A percentile compares a stretch with the other conserved stretches of the same genome.
These are phyloP conservation scores for Prionailurus bengalensis DNA, from an alignment of 2,113 vertebrate genomes.

Conservation along the genomic window DNA sequence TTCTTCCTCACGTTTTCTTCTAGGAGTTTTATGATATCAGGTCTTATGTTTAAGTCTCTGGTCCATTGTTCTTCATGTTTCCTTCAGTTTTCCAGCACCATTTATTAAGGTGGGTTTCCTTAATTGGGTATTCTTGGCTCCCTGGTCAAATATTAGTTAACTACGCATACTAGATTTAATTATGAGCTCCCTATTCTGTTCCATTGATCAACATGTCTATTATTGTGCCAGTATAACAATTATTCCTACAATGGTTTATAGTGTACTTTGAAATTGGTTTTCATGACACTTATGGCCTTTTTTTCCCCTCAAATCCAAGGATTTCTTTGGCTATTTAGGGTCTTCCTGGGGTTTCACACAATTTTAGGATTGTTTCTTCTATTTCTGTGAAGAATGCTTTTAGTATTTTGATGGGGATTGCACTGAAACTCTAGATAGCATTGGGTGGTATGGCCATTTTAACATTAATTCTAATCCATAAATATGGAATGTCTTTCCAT, in stretches of 20 bases:
- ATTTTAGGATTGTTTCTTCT: neutral
- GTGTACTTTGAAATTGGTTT: neutral
- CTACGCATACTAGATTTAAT: neutral
- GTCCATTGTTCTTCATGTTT: neutral
- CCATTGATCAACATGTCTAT: neutral
- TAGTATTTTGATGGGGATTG: neutral
- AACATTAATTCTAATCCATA: neutral
- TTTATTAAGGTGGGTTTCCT: neutral
- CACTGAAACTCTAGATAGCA: neutral
- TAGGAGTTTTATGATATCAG: neutral
- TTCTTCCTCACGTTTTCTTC: neutral
- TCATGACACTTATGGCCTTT: neutral
- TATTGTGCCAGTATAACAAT: neutral
- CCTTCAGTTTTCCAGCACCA: neutral
- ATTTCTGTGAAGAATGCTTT: neutral
- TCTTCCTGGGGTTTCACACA: neutral
- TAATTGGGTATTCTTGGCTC: neutral
- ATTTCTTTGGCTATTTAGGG: neutral
- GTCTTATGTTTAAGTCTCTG: neutral
- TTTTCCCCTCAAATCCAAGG: neutral
- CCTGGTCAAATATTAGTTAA: neutral
- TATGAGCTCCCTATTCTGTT: neutral
- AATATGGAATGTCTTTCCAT: neutral
- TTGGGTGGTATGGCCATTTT: neutral
- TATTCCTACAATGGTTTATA: neutral